phyloP scores from a whole-genome alignment of 2,888 invertebrate genomes.

The Erebia ligea region DNA sequence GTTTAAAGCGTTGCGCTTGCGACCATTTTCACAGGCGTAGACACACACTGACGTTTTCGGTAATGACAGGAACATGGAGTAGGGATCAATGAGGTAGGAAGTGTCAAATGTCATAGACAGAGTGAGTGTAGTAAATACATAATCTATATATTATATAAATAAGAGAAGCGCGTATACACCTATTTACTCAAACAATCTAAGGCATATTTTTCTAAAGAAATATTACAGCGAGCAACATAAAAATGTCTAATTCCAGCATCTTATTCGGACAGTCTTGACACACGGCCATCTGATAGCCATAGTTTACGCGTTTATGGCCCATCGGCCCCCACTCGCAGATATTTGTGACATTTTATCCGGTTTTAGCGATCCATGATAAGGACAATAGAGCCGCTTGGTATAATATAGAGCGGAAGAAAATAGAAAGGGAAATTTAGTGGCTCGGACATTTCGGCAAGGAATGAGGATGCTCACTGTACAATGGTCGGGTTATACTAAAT shows the following conservation, averaged over 20 bases:
- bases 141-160: too few species aligned
- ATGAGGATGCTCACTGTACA: background rate
- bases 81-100: too few species aligned
- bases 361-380: constrained; percentile 33
- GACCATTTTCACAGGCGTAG: too few species aligned
- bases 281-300: constrained; percentile 59
- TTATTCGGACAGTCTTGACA: constrained; percentile 44
- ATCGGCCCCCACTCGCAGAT: constrained; percentile 27
- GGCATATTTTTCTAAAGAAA: background rate
- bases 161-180: too few species aligned
- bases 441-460: background rate
- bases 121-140: too few species aligned
- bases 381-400: background rate
- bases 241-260: background rate
- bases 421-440: constrained; percentile 27
- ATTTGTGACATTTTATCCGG: constrained; percentile 35
- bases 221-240: constrained; percentile 17
- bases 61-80: too few species aligned
- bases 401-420: constrained; percentile 24
- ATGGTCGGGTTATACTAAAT: background rate
- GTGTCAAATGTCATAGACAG: too few species aligned
- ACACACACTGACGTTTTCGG: too few species aligned
- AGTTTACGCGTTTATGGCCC: constrained; percentile 52
- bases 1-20: too few species aligned
- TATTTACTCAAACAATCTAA: background rate